These are phyloP conservation scores for Drosophila takahashii DNA, from an alignment of 1,140 invertebrate genomes.

Conservation along the genomic window DNA sequence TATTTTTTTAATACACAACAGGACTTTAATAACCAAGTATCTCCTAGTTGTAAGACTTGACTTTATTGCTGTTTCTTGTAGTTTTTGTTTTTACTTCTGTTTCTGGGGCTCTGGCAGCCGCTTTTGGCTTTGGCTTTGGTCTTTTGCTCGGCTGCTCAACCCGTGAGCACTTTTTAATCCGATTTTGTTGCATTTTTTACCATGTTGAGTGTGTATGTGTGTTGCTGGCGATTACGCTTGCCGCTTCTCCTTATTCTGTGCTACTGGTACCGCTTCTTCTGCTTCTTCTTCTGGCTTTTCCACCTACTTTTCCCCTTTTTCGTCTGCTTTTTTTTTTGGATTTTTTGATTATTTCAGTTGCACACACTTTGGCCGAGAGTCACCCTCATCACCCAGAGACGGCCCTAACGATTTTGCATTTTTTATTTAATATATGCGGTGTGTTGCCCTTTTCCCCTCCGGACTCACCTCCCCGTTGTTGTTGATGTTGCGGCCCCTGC, in stretches of 20 bases:
- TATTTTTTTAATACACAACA: not conserved
- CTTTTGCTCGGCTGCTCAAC: constrained; percentile 62
- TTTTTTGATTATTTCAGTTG: constrained; percentile 77
- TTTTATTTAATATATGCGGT: constrained; percentile 69
- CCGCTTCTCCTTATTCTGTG: constrained; percentile 24
- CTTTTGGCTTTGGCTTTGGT: constrained; percentile 59
- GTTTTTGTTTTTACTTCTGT: constrained; percentile 31
- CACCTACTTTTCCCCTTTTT: constrained; percentile 42
- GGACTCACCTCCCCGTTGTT: not conserved
- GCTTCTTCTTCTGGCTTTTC: constrained; percentile 46
- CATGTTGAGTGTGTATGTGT: constrained; percentile 46
- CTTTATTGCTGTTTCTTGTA: constrained; percentile 1
- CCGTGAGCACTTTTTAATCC: constrained; percentile 77
- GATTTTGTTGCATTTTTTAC: constrained; percentile 77
- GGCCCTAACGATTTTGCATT: constrained; percentile 60
- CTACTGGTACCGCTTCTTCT: constrained; percentile 22
- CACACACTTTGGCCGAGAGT: constrained; percentile 27
- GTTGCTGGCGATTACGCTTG: constrained; percentile 70
- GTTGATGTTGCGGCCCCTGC: constrained; percentile 42
- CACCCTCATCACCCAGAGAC: constrained; percentile 39
- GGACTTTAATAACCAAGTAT: not conserved
- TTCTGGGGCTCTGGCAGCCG: constrained; percentile 36
- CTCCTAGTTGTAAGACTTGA: not conserved
- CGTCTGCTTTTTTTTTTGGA: constrained; percentile 15
- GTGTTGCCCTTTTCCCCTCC: constrained; percentile 25